Base-by-base conservation (phyloP, 2,888 invertebrate species). In the Rhamnusium bicolor region DNA sequence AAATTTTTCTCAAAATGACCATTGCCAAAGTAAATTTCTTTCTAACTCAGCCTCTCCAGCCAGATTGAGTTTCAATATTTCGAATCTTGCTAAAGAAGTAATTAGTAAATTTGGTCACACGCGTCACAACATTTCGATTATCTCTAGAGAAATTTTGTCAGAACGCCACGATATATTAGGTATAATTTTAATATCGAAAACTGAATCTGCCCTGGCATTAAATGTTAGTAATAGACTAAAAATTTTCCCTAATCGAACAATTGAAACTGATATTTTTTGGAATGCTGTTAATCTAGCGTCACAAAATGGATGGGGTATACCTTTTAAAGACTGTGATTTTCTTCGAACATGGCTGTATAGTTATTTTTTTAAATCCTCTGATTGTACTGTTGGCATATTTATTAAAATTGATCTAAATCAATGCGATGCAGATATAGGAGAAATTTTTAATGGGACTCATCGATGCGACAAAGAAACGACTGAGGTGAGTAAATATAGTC, bases 351-450 rank as follows among this genome's bases (percentile, higher is more conserved):
- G 89, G 89, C 83, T 88, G 71, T 85, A 87, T 72, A 84, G 85
- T 49, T 88, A 86, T 79, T 79, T 83, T 21, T 78, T 82, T 19
- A 84, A 83, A 67, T 79, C 79, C 29, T 74, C 76, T 2, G 81
- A 83, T 27, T 68, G 81, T 46, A 84, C 82, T 56, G 79, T 86
- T 16, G 86, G 83, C 1, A 69, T 87, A 7, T 87, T 88, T 76
- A 74, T 87, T 10, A 88, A 90, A 12, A 87, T 93, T 79, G 90
- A 93, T 74, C 89, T 94, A 78, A 90, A 95, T 87, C 94, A 94
- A 75, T 96, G 95, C 87, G 93, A 94, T 83, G 91, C 92, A 73
- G 89, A 90, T 27, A 91, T 94, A 86, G 89, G 91, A 80, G 92
- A 92, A 72, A 91, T 94, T 84, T 92, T 95, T 81, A 93, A 92